phyloP scores from a whole-genome alignment of 2,113 vertebrate genomes.

The Oncorhynchus masou region DNA sequence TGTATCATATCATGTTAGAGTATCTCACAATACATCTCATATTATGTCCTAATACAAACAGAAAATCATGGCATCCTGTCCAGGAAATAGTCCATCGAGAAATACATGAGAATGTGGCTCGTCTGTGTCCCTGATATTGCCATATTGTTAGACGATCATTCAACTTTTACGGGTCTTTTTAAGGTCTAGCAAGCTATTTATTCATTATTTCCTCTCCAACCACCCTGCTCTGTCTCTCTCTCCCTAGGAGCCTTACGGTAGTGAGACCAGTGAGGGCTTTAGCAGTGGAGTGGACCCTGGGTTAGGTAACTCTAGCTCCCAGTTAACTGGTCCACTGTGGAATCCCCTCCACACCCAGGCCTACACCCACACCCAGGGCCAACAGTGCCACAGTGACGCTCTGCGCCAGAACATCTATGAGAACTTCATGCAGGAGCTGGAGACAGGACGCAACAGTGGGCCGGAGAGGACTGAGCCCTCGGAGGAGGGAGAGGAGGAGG shows the following conservation, averaged over 20 bases:
- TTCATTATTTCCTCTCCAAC: background rate
- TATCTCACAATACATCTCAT: too few relatives aligned
- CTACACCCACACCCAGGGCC: conserved; percentile 53
- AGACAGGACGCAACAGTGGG: conserved; percentile 68
- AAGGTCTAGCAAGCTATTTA: background rate
- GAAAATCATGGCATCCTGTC: too few relatives aligned
- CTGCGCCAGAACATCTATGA: conserved; percentile 86
- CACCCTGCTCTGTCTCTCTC: conserved; percentile 6
- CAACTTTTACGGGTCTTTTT: too few relatives aligned
- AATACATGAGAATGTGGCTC: background rate
- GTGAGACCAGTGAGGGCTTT: conserved; percentile 73
- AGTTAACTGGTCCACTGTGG: conserved; percentile 66
- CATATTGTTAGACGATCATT: background rate
- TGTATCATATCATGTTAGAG: too few relatives aligned
- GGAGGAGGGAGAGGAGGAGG: conserved; percentile 48
- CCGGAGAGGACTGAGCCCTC: conserved; percentile 51
- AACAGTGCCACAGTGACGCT: conserved; percentile 64
- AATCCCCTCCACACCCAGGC: conserved; percentile 49
- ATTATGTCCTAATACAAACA: too few relatives aligned
- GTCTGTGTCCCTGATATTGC: background rate
- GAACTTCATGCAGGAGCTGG: conserved; percentile 91
- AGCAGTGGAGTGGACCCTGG: conserved; percentile 70
- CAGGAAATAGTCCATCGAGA: too few relatives aligned
- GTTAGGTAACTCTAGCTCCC: conserved; percentile 44
- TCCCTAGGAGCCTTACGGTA: conserved; percentile 77